These are phyloP conservation scores for Hesperophylax magnus DNA, from an alignment of 1,140 invertebrate genomes.

Conservation along the genomic window DNA sequence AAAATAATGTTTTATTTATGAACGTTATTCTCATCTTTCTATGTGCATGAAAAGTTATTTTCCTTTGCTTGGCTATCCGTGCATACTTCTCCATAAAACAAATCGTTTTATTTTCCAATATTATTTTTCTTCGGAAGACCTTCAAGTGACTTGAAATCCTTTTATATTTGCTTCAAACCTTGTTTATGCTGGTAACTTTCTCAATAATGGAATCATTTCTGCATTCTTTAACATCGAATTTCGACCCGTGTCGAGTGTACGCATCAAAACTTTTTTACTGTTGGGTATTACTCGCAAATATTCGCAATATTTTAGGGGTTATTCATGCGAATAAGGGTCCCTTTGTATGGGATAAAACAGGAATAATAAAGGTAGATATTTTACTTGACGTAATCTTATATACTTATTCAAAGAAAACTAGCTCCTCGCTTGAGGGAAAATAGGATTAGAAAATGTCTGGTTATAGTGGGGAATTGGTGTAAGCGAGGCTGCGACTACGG, in stretches of 20 bases:
- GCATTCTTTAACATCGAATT: conserved; percentile 40
- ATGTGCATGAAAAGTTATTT: too few relatives aligned
- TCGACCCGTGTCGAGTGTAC: conserved; percentile 4
- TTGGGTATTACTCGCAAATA: background rate
- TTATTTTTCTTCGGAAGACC: conserved; percentile 18
- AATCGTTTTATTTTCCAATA: conserved; percentile 12
- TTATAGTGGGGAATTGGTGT: background rate
- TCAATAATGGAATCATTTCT: conserved; percentile 38
- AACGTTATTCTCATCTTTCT: too few relatives aligned
- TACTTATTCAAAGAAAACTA: conserved; percentile 25
- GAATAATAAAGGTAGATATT: conserved; percentile 31
- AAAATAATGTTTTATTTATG: too few relatives aligned
- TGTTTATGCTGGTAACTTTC: conserved; percentile 39
- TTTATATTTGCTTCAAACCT: conserved; percentile 39
- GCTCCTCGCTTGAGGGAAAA: background rate
- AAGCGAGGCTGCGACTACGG: background rate
- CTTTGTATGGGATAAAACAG: conserved; percentile 31
- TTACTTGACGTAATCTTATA: conserved; percentile 20
- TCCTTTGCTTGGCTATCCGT: too few relatives aligned
- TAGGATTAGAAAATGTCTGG: conserved; percentile 21
- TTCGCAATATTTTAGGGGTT: conserved; percentile 9
- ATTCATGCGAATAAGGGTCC: conserved; percentile 25
- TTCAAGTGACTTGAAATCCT: conserved; percentile 30
- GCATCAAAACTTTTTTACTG: conserved; percentile 28
- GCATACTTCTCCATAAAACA: too few relatives aligned